Conservation (phyloP, 2,888 invertebrate species). For the Oxytorus armatus region DNA sequence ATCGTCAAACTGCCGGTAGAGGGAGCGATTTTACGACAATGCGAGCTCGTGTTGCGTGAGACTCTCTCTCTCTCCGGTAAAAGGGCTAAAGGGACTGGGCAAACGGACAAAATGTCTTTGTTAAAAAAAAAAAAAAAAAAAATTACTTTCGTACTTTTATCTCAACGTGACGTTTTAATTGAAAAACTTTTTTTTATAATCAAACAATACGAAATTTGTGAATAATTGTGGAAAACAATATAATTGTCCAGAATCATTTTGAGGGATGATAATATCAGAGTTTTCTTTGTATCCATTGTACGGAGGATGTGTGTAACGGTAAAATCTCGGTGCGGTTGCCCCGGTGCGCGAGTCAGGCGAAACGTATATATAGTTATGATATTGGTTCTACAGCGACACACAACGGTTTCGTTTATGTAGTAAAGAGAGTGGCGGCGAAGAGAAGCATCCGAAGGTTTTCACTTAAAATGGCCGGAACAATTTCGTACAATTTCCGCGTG, state of each 20-base stretch:
- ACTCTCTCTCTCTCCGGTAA: conserved; percentile 34
- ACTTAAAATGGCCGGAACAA: conserved; percentile 77
- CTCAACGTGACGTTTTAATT: neutral
- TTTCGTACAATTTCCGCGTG: too few species aligned
- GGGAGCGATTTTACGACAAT: conserved; percentile 5
- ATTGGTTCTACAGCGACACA: conserved; percentile 11
- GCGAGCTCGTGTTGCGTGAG: conserved; percentile 22
- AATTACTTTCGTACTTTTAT: neutral
- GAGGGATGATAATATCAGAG: neutral
- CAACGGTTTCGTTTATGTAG: conserved; percentile 41
- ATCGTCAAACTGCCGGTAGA: neutral
- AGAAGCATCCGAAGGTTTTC: conserved; percentile 54
- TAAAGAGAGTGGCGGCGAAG: conserved; percentile 48
- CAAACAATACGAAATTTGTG: neutral
- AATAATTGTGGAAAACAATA: neutral
- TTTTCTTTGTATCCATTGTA: conserved; percentile 6
- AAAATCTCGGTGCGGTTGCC: conserved; percentile 14
- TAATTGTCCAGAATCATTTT: neutral
- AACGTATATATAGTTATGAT: conserved; percentile 2
- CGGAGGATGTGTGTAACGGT: conserved; percentile 19
- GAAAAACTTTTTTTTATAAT: neutral
- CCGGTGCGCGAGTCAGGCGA: conserved; percentile 16
- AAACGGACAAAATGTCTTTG: conserved; percentile 50
- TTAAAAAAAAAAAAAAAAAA: neutral
- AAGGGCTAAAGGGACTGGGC: conserved; percentile 39